Base-by-base conservation (phyloP, 2,113 vertebrate genomes). In the Colinus virginianus region DNA sequence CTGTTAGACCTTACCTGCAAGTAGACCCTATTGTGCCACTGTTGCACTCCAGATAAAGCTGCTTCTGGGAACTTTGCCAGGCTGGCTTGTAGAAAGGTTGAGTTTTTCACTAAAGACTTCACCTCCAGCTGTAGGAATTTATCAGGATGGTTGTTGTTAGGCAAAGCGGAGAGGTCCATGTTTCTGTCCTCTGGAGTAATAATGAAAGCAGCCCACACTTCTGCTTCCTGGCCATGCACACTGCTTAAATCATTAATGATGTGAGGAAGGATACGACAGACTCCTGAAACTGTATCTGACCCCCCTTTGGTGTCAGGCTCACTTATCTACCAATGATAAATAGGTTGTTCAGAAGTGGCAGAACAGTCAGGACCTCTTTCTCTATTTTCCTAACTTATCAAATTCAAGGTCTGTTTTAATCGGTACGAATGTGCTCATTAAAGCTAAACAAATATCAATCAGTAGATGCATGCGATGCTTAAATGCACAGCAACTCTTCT, bases 131-230 rank as follows among this genome's bases (percentile, higher is more conserved):
- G 98, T 66, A 99, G 97, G 95, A 99, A 99, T 98, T 99, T 99
- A 81, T 99, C 98, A 1, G 99, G 99, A 87, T 99, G 98, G 96
- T 99, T 99, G 97, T 98, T 99, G 96, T 99, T 99, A 83, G 99
- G 99, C 87, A 99, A 97, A 95, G 97, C 98, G 0, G 98, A 99
- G 79, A 99, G 94, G 95, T 99, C 99, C 99, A 99, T 99, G 88
- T 93, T 97, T 95, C 78, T 76, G 67, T 85, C n/a, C 64, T 45
- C 74, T 58, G 74, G 30, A 46, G 6, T 71, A 91, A 86, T 84
- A 92, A 90, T 1, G 58, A 94, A 97, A 95, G 72, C 67, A 64
- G 66, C 49, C 22, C 13, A 72, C 86, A 90, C 87, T 93, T 83
- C 82, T 87, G 63, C 78, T 74, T 83, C 67, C 92, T 82, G 87